Base-by-base conservation (phyloP, 2,113 vertebrate species). In the Muntiacus reevesi region DNA sequence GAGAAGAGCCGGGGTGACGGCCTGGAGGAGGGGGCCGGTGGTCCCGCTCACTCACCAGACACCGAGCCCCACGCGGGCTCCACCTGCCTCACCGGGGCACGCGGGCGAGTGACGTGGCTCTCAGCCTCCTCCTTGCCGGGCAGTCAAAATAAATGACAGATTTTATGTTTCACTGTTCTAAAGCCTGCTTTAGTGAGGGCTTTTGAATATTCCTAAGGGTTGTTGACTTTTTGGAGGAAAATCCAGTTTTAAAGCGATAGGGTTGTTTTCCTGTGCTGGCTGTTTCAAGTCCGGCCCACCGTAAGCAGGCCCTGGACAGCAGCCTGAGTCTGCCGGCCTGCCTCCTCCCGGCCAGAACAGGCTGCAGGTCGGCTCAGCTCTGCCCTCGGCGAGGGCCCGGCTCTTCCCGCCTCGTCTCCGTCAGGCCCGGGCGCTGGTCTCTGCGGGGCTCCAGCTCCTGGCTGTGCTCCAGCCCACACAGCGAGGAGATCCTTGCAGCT, bases 381-480 rank as follows among this genome's bases (percentile, higher is more conserved):
- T 19, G 0, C 3, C 13, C 7, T 47, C 64, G 4, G 12, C 23
- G 11, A 52, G 25, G 3, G 55, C n/a, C 6, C 30, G 13, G 36
- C 33, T 52, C 62, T 40, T 25, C 9, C 87, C 2, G 1, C 15
- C 11, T 11, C 43, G 3, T 43, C 43, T 5, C 50, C 6, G 17
- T 50, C 55, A 13, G 1, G 6, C 81, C 40, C 2, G 45, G 30
- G n/a, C 36, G 2, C 21, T 33, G 62, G 43, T 60, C 9, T 90
- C 33, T 76, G 2, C 2, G 0, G 17, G 28, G 33, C n/a, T 9
- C 15, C 1, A 45, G 83, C 27, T n/a, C 54, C 10, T 0, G 2
- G 30, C 57, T 8, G 17, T 17, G 1, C 30, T 74, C 64, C 57
- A 84, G 0, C 25, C 36, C 50, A 21, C n/a, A 43, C 86, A 54